Conservation (phyloP, 2,888 invertebrate genomes). For the Asteroscopus sphinx region DNA sequence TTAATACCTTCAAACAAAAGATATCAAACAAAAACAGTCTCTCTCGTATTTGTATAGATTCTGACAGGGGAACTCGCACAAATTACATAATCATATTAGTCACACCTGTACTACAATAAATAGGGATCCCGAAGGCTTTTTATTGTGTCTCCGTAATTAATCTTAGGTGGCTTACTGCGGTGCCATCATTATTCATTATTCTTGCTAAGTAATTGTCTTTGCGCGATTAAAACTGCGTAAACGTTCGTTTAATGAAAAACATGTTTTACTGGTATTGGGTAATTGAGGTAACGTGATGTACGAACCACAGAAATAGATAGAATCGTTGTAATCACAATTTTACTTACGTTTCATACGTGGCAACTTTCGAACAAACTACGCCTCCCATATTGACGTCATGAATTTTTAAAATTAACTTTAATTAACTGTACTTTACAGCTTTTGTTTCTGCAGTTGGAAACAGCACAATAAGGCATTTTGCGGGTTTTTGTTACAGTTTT, state of each 20-base stretch:
- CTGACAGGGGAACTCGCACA: not conserved
- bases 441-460: too few species aligned
- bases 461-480: too few species aligned
- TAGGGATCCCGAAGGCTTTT: conserved; percentile 41
- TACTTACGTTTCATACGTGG: too few species aligned
- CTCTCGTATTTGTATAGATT: not conserved
- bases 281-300: too few species aligned
- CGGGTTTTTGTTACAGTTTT: too few species aligned
- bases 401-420: too few species aligned
- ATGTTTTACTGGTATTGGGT: not conserved
- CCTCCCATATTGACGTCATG: too few species aligned
- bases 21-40: not conserved
- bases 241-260: conserved; percentile 29
- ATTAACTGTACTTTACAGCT: too few species aligned
- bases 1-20: too few species aligned
- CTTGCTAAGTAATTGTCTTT: conserved; percentile 59
- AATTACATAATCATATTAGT: conserved; percentile 45
- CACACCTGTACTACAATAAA: conserved; percentile 45
- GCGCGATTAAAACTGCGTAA: conserved; percentile 50
- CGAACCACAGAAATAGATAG: too few species aligned
- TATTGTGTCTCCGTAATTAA: conserved; percentile 55
- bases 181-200: conserved; percentile 57
- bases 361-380: too few species aligned
- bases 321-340: too few species aligned
- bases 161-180: conserved; percentile 48